Percentiles rank a stretch among this genome's conserved stretches.
phyloP scores from a whole-genome alignment of 2,113 vertebrate genomes.

The Myotis lucifugus region DNA sequence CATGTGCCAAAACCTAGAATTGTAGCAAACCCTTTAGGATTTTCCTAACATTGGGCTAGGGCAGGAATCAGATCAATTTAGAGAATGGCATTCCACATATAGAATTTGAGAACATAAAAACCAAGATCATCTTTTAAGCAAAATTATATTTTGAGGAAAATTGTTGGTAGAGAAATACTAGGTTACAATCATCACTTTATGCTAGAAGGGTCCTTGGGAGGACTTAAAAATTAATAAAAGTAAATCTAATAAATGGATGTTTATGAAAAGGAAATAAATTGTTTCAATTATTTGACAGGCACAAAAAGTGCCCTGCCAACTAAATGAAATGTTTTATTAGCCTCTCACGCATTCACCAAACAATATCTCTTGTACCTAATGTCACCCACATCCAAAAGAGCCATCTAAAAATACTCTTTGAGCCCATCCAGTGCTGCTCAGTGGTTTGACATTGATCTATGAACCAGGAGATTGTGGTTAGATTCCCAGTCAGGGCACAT shows the following conservation, averaged over 20 bases:
- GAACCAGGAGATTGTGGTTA: too few species aligned
- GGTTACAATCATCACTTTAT: constrained; percentile 11
- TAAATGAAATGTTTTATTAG: constrained; percentile 31
- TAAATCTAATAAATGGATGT: constrained; percentile 14
- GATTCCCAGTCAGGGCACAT: too few species aligned
- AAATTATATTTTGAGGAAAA: constrained; percentile 21
- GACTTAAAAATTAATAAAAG: background rate
- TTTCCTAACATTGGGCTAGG: background rate
- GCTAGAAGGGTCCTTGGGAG: background rate
- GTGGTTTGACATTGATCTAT: too few species aligned
- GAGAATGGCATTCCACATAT: background rate
- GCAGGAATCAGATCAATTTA: background rate
- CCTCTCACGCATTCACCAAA: constrained; percentile 6
- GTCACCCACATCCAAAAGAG: background rate
- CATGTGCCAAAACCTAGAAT: background rate
- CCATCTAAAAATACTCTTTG: background rate
- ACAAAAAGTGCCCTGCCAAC: background rate
- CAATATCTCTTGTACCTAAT: background rate
- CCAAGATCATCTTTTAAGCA: constrained; percentile 1
- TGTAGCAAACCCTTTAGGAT: background rate
- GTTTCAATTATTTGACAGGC: constrained; percentile 19
- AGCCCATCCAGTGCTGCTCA: too few species aligned
- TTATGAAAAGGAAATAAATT: constrained; percentile 24
- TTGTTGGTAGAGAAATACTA: background rate
- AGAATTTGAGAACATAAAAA: constrained; percentile 47